A percentile compares a stretch with the other conserved stretches of the same genome.
These are phyloP conservation scores for Dipodomys merriami DNA, from an alignment of 2,113 vertebrate genomes.

Conservation along the genomic window DNA sequence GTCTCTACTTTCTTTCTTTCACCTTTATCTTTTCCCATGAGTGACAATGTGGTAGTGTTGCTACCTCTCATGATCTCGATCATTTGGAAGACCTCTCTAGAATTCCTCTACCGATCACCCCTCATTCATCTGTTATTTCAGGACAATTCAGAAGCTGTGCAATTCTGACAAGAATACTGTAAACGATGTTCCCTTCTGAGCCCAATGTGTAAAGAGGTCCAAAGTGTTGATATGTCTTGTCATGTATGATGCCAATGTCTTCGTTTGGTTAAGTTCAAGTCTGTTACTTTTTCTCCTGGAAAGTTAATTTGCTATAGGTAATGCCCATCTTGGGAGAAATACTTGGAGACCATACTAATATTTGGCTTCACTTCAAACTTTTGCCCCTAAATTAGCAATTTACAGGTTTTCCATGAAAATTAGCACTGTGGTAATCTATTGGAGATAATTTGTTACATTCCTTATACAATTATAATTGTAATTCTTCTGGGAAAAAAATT, in stretches of 20 bases:
- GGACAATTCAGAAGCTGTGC: background rate
- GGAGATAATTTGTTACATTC: background rate
- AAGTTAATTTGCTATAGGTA: background rate
- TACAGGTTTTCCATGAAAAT: background rate
- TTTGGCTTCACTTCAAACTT: background rate
- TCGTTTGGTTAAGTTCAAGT: background rate
- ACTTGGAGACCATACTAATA: background rate
- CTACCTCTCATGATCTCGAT: background rate
- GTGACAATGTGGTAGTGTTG: background rate
- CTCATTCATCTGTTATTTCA: background rate
- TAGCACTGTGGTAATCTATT: background rate
- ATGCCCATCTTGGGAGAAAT: background rate
- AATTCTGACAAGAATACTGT: background rate
- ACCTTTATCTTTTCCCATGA: background rate
- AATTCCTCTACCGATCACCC: background rate
- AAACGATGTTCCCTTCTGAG: background rate
- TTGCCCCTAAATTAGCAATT: background rate
- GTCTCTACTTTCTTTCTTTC: background rate
- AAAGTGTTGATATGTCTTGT: background rate
- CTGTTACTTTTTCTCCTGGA: background rate
- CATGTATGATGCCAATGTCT: background rate
- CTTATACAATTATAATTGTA: background rate
- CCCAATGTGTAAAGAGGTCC: background rate
- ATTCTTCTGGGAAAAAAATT: background rate
- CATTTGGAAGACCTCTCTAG: background rate